A percentile compares a stretch with the other conserved stretches of the same genome.
Evolutionary conservation across 2,113 vertebrate genomes (phyloP).

Genomic region (Montifringilla adamsi): DNA sequence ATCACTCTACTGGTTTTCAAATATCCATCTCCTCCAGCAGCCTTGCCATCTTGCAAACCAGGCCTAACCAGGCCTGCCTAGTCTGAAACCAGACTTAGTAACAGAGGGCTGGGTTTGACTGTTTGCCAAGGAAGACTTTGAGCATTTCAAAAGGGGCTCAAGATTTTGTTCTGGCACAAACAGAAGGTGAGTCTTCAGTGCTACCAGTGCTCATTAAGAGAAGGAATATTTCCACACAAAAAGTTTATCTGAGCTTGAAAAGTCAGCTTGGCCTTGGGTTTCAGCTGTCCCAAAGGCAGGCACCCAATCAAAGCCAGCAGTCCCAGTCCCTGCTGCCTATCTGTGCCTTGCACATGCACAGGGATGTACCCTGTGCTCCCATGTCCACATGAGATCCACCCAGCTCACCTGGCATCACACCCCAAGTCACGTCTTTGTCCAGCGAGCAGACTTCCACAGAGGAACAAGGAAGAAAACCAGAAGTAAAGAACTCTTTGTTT

Average conservation of each 20-base stretch:
- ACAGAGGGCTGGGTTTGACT: background rate
- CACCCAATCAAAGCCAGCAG: background rate
- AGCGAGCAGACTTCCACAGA: background rate
- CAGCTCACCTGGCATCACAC: background rate
- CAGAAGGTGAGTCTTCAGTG: background rate
- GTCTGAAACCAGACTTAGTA: background rate
- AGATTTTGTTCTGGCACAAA: background rate
- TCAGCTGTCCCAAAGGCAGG: background rate
- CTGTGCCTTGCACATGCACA: background rate
- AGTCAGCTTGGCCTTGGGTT: background rate
- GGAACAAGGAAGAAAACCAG: background rate
- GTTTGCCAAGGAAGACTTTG: background rate
- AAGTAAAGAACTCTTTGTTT: background rate
- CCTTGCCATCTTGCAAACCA: background rate
- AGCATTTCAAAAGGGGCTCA: background rate
- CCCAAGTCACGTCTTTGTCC: background rate
- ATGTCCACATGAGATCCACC: accelerated
- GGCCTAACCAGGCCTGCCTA: background rate
- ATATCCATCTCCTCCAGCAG: background rate
- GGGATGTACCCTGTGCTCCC: background rate
- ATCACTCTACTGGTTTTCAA: background rate
- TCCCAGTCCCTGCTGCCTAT: background rate
- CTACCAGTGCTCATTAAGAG: background rate
- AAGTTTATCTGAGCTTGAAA: background rate
- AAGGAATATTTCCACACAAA: background rate